Evolutionary conservation across 2,888 invertebrate genomes (phyloP), one percentile per base, ranked within the genome.

Genomic region (Scaptomyza cyrtandrae): DNA sequence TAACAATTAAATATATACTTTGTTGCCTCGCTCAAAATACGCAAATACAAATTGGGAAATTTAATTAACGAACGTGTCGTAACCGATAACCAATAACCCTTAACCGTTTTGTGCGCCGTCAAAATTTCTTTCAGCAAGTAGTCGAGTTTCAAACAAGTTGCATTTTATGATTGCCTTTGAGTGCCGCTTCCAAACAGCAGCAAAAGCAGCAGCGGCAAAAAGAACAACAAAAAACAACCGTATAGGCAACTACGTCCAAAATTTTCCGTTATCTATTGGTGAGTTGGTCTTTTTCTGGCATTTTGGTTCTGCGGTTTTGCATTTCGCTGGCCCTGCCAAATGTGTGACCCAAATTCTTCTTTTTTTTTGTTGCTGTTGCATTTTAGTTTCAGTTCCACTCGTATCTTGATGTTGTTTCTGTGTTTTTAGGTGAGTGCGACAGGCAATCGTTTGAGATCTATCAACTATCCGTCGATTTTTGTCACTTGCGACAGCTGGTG

Each of bases 91-190:
- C 19, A n/a, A n/a, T n/a, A n/a, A n/a, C n/a, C 63, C 37, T 50
- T 57, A 35, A 19, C 63, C 63, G 44, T 52, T 57, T 58, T 33
- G 29, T 55, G 39, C 13, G 33, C 33, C 29, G 11, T 11, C 46
- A 14, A 45, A 39, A 39, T 45, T 27, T 44, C 59, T 37, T n/a
- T 45, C 54, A 55, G 62, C 52, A 72, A 77, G 73, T 62, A 83
- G 80, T 57, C 71, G 54, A 75, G 80, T 68, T 72, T 45, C 63
- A 78, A 87, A 78, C 83, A 83, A 88, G 87, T 89, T 89, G 83
- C 83, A 84, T 84, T 84, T 84, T 84, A 84, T 84, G 83, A 88
- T 89, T 83, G 88, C 83, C 82, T 52, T 67, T 71, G 81, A 74
- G 87, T 77, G 78, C 66, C 60, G 68, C 80, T 66, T 75, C 64